phyloP scores from a whole-genome alignment of 2,888 invertebrate species.

The Caenorhabditis virilis region DNA sequence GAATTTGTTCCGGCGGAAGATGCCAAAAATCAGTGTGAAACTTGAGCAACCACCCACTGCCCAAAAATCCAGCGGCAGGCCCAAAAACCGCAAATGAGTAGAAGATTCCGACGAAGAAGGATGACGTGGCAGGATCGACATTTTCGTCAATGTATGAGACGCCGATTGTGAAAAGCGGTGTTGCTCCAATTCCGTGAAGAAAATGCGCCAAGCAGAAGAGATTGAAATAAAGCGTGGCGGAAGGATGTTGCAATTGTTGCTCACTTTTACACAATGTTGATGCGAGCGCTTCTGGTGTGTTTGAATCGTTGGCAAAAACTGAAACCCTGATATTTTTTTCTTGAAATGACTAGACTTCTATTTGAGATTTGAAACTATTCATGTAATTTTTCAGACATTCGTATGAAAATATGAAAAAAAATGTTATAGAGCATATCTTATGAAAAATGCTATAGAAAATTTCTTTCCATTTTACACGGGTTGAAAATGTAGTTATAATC shows the following conservation, averaged over 20 bases:
- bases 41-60: conserved; percentile 81
- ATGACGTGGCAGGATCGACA: conserved; percentile 71
- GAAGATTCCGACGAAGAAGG: conserved; percentile 74
- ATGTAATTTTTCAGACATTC: too few relatives aligned
- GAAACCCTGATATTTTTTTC: too few relatives aligned
- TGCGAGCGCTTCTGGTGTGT: conserved; percentile 30
- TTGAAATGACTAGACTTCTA: too few relatives aligned
- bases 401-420: too few relatives aligned
- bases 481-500: too few relatives aligned
- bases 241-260: conserved; percentile 15
- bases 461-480: too few relatives aligned
- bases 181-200: conserved; percentile 84
- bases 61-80: conserved; percentile 83
- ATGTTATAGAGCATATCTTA: too few relatives aligned
- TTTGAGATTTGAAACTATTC: too few relatives aligned
- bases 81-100: conserved; percentile 84
- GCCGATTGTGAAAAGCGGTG: conserved; percentile 85
- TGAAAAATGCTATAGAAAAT: too few relatives aligned
- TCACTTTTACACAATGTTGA: conserved; percentile 28
- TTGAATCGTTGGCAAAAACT: conserved; percentile 31
- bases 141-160: conserved; percentile 88
- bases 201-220: conserved; percentile 83
- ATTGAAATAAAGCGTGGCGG: conserved; percentile 53
- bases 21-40: conserved; percentile 74
- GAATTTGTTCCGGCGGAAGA: conserved; percentile 53